Evolutionary conservation across 2,797 vertebrate genomes (phyloP).

Genomic region (Enoplosus armatus): DNA sequence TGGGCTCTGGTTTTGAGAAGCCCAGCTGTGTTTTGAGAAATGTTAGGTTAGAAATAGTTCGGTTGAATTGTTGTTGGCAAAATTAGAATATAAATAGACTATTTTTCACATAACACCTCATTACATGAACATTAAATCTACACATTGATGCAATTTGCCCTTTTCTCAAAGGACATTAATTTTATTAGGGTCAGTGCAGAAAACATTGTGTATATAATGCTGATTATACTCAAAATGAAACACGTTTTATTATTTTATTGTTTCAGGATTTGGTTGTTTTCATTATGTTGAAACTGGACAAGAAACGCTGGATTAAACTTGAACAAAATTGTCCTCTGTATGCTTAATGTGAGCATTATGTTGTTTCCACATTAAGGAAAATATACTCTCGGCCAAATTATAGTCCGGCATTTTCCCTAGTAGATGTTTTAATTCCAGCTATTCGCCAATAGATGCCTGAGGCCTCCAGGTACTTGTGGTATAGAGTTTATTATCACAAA

Average conservation of each 20-base stretch:
- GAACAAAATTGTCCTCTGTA: not conserved
- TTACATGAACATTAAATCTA: slow-evolving; percentile 11
- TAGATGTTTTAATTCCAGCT: not conserved
- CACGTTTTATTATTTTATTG: not conserved
- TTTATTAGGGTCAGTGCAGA: not conserved
- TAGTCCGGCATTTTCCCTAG: not conserved
- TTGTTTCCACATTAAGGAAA: not conserved
- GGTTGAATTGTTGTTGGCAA: slow-evolving; percentile 32
- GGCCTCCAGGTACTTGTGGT: slow-evolving; percentile 9
- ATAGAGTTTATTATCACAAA: slow-evolving; percentile 22
- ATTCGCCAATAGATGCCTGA: not conserved
- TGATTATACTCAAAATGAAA: slow-evolving; percentile 16
- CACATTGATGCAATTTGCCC: not conserved
- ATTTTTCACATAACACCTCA: not conserved
- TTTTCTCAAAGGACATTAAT: not conserved
- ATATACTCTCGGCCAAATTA: not conserved
- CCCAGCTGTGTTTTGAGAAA: slow-evolving; percentile 35
- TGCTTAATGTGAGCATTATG: not conserved
- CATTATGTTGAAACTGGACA: not conserved
- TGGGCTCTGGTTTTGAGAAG: not conserved
- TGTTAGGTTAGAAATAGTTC: slow-evolving; percentile 22
- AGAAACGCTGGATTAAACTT: not conserved
- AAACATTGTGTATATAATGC: not conserved
- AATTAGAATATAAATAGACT: not conserved
- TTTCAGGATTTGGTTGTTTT: not conserved